A percentile compares a stretch with the other conserved stretches of the same genome.
These are phyloP conservation scores for Acromyrmex charruanus DNA, from an alignment of 1,140 invertebrate species.

Conservation along the genomic window DNA sequence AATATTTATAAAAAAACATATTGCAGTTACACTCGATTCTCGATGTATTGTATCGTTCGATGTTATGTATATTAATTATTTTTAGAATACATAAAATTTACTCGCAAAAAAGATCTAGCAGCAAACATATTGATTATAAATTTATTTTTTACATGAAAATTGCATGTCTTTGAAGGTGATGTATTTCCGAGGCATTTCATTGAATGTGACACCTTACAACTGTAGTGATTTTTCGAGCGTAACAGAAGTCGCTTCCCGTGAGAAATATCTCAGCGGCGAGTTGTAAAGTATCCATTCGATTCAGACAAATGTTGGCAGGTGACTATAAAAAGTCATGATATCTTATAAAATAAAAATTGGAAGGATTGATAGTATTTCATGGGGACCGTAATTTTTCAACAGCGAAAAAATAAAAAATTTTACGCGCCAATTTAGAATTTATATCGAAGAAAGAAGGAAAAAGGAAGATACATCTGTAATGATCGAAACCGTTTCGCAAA, in stretches of 20 bases:
- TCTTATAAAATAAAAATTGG: slow-evolving; percentile 36
- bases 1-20: background rate
- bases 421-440: background rate
- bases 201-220: background rate
- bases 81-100: background rate
- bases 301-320: background rate
- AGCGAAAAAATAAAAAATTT: slow-evolving; percentile 21
- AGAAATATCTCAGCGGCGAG: slow-evolving; percentile 35
- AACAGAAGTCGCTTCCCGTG: slow-evolving; percentile 1
- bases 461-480: background rate
- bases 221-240: slow-evolving; percentile 1
- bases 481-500: slow-evolving; percentile 15
- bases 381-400: slow-evolving; percentile 3
- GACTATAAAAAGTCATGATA: slow-evolving; percentile 27
- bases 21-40: background rate
- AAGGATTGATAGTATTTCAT: slow-evolving; percentile 18
- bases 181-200: slow-evolving; percentile 43
- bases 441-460: background rate
- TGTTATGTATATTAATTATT: background rate
- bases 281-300: slow-evolving; percentile 43
- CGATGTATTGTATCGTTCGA: background rate
- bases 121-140: background rate
- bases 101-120: too few species aligned
- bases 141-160: slow-evolving; percentile 20
- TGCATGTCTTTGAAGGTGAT: slow-evolving; percentile 31